A percentile compares a stretch with the other conserved stretches of the same genome.
These are phyloP conservation scores for Oncopeltus fasciatus DNA, from an alignment of 1,140 invertebrate species.

Conservation along the genomic window DNA sequence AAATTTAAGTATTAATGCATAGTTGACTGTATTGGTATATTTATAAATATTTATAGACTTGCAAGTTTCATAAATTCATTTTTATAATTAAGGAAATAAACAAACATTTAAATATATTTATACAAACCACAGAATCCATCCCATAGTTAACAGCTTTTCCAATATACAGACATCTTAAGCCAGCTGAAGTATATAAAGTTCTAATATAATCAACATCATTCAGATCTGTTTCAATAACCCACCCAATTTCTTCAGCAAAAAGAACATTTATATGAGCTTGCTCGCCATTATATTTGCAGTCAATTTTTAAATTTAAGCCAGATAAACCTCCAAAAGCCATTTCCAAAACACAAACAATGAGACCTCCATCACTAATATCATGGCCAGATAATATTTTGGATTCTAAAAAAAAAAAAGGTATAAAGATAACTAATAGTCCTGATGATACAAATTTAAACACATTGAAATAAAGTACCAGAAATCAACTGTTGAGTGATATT, in stretches of 20 bases:
- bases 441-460: not conserved
- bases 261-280: conserved; percentile 44
- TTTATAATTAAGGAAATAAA: too few relatives aligned
- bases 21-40: not conserved
- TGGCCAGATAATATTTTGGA: conserved; percentile 72
- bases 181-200: conserved; percentile 38
- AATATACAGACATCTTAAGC: conserved; percentile 53
- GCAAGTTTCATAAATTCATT: too few relatives aligned
- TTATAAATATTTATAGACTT: too few relatives aligned
- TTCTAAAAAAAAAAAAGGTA: conserved; percentile 32
- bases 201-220: conserved; percentile 42
- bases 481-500: conserved; percentile 69
- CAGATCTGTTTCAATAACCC: conserved; percentile 67
- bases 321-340: conserved; percentile 88
- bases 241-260: conserved; percentile 84
- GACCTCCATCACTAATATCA: conserved; percentile 91
- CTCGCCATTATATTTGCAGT: too few relatives aligned
- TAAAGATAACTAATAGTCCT: not conserved
- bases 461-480: conserved; percentile 34
- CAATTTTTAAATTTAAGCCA: conserved; percentile 54
- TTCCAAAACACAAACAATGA: conserved; percentile 78
- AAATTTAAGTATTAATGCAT: conserved; percentile 1
- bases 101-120: conserved; percentile 3
- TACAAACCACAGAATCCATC: conserved; percentile 41
- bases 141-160: conserved; percentile 53